These are phyloP conservation scores for Noctua janthe DNA, from an alignment of 2,888 invertebrate species.

Conservation along the genomic window DNA sequence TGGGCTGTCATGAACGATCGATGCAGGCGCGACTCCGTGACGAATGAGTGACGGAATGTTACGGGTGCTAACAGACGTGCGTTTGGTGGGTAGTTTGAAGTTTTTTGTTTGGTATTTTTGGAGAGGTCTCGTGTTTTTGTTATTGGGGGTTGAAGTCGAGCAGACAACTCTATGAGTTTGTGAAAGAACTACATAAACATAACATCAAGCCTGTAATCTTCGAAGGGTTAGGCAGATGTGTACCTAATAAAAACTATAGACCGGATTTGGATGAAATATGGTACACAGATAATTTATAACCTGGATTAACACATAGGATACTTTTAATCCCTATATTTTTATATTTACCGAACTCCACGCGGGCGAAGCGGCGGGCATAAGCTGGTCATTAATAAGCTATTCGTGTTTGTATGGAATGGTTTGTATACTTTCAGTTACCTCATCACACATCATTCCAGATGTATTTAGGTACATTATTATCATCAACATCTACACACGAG, in stretches of 20 bases:
- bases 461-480: too few relatives aligned
- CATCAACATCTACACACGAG: not conserved
- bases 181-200: not conserved
- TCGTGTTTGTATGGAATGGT: too few relatives aligned
- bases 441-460: not conserved
- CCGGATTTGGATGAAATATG: too few relatives aligned
- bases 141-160: not conserved
- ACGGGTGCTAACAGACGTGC: constrained; percentile 60
- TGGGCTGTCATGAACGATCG: constrained; percentile 83
- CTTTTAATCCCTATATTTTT: too few relatives aligned
- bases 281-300: too few relatives aligned
- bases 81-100: constrained; percentile 43
- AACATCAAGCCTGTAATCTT: not conserved
- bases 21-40: constrained; percentile 64
- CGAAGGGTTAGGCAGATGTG: too few relatives aligned
- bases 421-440: not conserved
- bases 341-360: too few relatives aligned
- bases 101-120: not conserved
- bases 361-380: too few relatives aligned
- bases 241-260: too few relatives aligned
- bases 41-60: constrained; percentile 73
- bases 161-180: not conserved
- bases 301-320: too few relatives aligned
- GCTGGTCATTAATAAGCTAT: too few relatives aligned
- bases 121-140: not conserved